A percentile compares a stretch with the other conserved stretches of the same genome.
Evolutionary conservation across 2,888 invertebrate genomes (phyloP).

Genomic region (Hemicrepidius hirtus): DNA sequence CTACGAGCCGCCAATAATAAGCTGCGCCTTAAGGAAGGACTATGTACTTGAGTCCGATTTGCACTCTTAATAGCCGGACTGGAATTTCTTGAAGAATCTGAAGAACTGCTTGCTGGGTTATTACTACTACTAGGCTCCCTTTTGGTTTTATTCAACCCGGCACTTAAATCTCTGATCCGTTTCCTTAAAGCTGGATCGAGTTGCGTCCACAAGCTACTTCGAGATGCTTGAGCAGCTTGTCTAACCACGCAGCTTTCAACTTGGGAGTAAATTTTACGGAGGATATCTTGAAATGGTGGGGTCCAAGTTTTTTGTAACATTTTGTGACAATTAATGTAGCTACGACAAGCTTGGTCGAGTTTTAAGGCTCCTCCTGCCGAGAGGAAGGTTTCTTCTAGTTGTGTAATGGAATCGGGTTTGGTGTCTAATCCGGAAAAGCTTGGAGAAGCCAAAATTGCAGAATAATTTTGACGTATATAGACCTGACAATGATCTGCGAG

Average conservation of each 20-base stretch:
- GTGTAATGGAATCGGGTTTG: slow-evolving; percentile 69
- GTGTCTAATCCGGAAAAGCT: slow-evolving; percentile 80
- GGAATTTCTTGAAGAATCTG: slow-evolving; percentile 81
- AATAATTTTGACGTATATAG: slow-evolving; percentile 87
- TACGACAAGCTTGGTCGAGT: slow-evolving; percentile 88
- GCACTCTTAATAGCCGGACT: slow-evolving; percentile 74
- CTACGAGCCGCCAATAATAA: slow-evolving; percentile 74
- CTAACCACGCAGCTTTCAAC: slow-evolving; percentile 83
- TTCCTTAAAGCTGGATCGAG: slow-evolving; percentile 71
- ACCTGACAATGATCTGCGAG: slow-evolving; percentile 88
- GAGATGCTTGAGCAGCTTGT: slow-evolving; percentile 72
- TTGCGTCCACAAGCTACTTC: slow-evolving; percentile 53
- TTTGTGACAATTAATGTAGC: slow-evolving; percentile 77
- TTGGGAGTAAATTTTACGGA: slow-evolving; percentile 78
- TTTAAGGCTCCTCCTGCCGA: slow-evolving; percentile 86
- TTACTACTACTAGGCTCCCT: slow-evolving; percentile 62
- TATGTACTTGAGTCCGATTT: slow-evolving; percentile 56
- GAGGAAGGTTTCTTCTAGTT: slow-evolving; percentile 82
- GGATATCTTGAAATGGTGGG: slow-evolving; percentile 70
- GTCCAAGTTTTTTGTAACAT: slow-evolving; percentile 66
- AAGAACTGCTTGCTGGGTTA: slow-evolving; percentile 64
- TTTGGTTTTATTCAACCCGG: slow-evolving; percentile 57
- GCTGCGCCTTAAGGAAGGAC: slow-evolving; percentile 73
- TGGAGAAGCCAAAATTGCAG: slow-evolving; percentile 78
- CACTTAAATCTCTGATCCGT: slow-evolving; percentile 78